Evolutionary conservation across 2,113 vertebrate genomes (phyloP).

Genomic region (Dermatemys mawii): DNA sequence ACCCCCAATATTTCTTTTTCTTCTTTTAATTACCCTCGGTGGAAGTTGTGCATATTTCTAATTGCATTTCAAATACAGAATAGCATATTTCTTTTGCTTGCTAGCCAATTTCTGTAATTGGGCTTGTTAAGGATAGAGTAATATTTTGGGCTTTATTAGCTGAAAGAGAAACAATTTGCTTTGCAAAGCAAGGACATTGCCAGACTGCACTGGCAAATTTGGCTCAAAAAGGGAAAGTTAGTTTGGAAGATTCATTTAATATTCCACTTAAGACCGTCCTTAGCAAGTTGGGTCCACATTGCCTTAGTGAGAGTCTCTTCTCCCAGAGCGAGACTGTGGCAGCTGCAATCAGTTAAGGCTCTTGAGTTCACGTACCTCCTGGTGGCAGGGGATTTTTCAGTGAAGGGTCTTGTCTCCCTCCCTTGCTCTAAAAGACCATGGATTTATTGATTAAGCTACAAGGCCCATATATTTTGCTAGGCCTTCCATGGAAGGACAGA

Average conservation of each 20-base stretch:
- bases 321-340: not conserved
- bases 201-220: slow-evolving; percentile 11
- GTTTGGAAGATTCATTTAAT: slow-evolving; percentile 33
- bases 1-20: not conserved
- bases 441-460: not conserved
- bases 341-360: not conserved
- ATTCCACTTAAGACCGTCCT: not conserved
- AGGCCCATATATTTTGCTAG: not conserved
- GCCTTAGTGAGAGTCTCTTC: not conserved
- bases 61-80: not conserved
- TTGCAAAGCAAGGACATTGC: slow-evolving; percentile 12
- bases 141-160: not conserved
- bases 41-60: not conserved
- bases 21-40: not conserved
- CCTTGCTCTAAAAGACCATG: not conserved
- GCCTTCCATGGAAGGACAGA: not conserved
- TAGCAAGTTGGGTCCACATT: not conserved
- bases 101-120: not conserved
- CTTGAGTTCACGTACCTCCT: not conserved
- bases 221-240: slow-evolving; percentile 5
- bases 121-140: not conserved
- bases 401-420: not conserved
- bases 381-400: not conserved
- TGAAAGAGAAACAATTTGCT: slow-evolving; percentile 18
- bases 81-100: not conserved